Conservation (phyloP, 2,797 vertebrate genomes). For the Delichon dasypus region DNA sequence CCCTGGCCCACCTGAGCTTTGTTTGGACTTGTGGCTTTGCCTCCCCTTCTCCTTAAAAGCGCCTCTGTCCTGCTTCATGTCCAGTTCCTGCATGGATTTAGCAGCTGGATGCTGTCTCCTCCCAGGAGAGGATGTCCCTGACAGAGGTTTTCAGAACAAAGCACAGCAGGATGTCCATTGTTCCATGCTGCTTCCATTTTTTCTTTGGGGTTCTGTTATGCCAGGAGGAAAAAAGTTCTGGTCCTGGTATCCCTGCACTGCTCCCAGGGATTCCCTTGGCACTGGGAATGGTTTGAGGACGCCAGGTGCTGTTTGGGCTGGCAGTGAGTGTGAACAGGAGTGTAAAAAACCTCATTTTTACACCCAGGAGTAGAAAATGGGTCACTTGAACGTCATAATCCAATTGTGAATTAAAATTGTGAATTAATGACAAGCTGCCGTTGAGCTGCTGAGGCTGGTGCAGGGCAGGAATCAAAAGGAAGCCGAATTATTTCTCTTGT, state of each 20-base stretch:
- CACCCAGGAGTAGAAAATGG: neutral
- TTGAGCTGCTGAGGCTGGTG: neutral
- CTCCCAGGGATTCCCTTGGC: neutral
- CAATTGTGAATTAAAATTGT: neutral
- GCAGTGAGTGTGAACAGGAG: neutral
- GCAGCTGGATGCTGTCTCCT: neutral
- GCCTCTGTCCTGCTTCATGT: neutral
- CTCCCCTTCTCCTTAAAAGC: neutral
- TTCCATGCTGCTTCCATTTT: neutral
- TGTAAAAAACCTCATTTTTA: neutral
- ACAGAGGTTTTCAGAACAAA: neutral
- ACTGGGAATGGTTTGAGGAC: neutral
- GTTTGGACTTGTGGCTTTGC: neutral
- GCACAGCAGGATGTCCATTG: conserved; percentile 1
- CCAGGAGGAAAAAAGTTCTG: accelerated
- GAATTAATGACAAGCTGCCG: neutral
- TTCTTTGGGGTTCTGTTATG: neutral
- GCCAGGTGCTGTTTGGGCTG: neutral
- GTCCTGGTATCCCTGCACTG: neutral
- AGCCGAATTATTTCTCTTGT: neutral
- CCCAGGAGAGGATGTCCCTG: neutral
- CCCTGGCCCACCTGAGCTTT: neutral
- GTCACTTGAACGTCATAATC: neutral
- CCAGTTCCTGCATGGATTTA: neutral
- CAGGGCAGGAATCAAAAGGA: neutral